Conservation (phyloP, 2,113 vertebrate genomes). For the Gallinago undulata region DNA sequence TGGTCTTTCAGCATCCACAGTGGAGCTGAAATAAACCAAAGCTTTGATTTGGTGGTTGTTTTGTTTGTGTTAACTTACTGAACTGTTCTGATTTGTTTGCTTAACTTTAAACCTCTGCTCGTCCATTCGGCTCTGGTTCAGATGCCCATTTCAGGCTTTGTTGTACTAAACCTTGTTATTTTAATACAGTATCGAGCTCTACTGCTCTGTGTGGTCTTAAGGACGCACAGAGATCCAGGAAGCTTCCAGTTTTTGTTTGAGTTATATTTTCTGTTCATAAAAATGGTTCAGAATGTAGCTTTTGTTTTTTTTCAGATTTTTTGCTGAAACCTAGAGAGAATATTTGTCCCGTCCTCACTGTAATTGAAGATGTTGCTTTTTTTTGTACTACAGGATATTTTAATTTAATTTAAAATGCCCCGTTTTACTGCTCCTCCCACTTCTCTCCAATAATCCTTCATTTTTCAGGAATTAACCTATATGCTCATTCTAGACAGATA, state of each 20-base stretch:
- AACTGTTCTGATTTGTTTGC: background rate
- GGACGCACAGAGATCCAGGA: background rate
- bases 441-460: background rate
- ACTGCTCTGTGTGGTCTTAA: background rate
- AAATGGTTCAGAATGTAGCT: background rate
- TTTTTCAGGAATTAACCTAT: background rate
- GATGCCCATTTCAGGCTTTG: background rate
- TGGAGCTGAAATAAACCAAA: background rate
- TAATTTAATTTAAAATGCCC: background rate
- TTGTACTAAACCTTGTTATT: background rate
- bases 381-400: background rate
- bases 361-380: background rate
- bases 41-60: background rate
- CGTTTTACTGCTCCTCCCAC: background rate
- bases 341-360: background rate
- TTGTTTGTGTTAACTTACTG: background rate
- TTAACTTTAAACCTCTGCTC: background rate
- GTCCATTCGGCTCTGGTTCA: background rate
- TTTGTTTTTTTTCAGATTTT: background rate
- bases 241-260: background rate
- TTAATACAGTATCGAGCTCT: background rate
- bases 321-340: background rate
- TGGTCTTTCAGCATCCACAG: background rate
- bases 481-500: background rate
- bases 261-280: background rate